Percentiles rank a stretch among this genome's conserved stretches.
Conservation (phyloP, 2,888 invertebrate species). For the Galeopsomyia nigrocyanea region DNA sequence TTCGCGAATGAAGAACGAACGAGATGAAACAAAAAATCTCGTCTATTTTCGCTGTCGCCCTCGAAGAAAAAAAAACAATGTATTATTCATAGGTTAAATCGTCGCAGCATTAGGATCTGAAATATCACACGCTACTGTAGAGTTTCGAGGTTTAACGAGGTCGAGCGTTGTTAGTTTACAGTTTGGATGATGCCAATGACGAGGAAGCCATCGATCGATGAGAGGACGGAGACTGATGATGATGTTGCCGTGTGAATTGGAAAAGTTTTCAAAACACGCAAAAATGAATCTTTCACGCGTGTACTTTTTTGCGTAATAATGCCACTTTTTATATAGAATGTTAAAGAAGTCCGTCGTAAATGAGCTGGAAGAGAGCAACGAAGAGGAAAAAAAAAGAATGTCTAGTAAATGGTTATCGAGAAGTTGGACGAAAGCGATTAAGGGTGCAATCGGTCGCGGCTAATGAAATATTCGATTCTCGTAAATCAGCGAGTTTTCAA, state of each 20-base stretch:
- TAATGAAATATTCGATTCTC: slow-evolving; percentile 27
- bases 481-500: slow-evolving; percentile 4
- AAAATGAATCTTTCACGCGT: no score
- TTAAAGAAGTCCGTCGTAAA: not conserved
- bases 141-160: slow-evolving; percentile 14
- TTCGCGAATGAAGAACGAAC: not conserved
- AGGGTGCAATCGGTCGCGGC: not conserved
- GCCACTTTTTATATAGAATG: no score
- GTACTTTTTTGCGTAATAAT: no score
- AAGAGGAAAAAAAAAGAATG: not conserved
- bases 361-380: not conserved
- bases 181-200: no score
- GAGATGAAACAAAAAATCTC: not conserved
- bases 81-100: slow-evolving; percentile 52
- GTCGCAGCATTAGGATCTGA: slow-evolving; percentile 49
- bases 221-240: no score
- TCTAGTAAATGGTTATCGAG: not conserved
- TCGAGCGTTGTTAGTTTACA: not conserved
- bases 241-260: no score
- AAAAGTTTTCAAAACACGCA: no score
- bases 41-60: slow-evolving; percentile 22
- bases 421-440: slow-evolving; percentile 10
- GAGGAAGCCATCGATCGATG: no score
- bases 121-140: slow-evolving; percentile 4
- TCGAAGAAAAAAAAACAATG: slow-evolving; percentile 49